phyloP scores from a whole-genome alignment of 2,888 invertebrate species.

The Coelogynopora nodosa region DNA sequence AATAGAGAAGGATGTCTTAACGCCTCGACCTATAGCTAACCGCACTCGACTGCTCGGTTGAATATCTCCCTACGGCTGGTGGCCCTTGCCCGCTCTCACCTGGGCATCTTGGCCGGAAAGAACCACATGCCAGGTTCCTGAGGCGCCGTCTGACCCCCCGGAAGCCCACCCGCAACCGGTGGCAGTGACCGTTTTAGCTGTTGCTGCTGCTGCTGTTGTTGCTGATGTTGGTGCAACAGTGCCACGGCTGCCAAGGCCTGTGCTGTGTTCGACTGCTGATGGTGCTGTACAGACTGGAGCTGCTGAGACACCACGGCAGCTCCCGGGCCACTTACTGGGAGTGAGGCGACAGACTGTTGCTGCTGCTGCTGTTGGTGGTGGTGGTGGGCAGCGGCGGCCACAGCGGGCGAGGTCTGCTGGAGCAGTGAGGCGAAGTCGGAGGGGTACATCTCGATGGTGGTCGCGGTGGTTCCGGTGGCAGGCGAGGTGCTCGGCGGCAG shows the following conservation, averaged over 20 bases:
- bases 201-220: conserved; percentile 5
- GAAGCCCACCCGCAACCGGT: neutral
- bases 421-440: conserved; percentile 2
- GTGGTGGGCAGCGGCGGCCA: neutral
- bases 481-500: conserved; percentile 18
- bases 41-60: neutral
- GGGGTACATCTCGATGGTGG: neutral
- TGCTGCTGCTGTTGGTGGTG: neutral
- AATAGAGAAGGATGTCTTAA: neutral
- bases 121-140: neutral
- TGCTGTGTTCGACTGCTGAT: conserved; percentile 12
- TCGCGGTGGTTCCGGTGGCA: neutral
- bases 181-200: conserved; percentile 12
- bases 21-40: too few species aligned
- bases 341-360: neutral
- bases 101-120: conserved; percentile 21
- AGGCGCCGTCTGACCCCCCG: neutral
- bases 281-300: neutral
- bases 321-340: neutral
- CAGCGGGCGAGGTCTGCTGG: neutral
- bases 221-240: conserved; percentile 10
- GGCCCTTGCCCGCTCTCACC: conserved; percentile 26
- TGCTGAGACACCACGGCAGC: neutral
- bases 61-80: neutral
- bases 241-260: neutral